Evolutionary conservation across 2,797 vertebrate species (phyloP).

Genomic region (Oryzias sinensis): DNA sequence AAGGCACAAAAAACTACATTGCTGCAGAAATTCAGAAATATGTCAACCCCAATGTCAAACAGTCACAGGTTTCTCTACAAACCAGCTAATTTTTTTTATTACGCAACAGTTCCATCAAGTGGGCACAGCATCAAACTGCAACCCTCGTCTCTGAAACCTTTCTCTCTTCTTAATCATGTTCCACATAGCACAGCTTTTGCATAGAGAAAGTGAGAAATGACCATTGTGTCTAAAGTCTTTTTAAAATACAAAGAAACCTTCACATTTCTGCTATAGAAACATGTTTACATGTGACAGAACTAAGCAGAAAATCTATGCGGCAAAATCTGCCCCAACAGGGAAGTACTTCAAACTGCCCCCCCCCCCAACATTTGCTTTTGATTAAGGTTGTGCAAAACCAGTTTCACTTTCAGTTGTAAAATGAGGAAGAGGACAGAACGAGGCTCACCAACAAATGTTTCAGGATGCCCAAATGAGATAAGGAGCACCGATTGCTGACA

Average conservation of each 20-base stretch:
- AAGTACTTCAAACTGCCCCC: no score
- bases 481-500: conserved; percentile 8
- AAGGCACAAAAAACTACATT: neutral
- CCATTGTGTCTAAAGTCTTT: conserved; percentile 1
- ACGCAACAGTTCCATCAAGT: conserved; percentile 60
- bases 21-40: neutral
- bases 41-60: neutral
- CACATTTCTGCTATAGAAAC: neutral
- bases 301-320: neutral
- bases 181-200: neutral
- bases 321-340: neutral
- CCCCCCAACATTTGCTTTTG: neutral
- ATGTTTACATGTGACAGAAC: no score
- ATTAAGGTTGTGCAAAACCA: neutral
- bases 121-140: conserved; percentile 43
- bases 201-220: neutral
- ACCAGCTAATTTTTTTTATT: conserved; percentile 11
- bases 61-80: no score
- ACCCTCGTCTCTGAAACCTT: no score
- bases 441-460: neutral
- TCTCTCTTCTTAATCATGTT: neutral
- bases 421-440: conserved; percentile 49
- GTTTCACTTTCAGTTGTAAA: conserved; percentile 46
- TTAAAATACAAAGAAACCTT: neutral
- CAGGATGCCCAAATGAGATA: conserved; percentile 6